phyloP scores from a whole-genome alignment of 1,140 invertebrate species.

The Euwallacea similis region DNA sequence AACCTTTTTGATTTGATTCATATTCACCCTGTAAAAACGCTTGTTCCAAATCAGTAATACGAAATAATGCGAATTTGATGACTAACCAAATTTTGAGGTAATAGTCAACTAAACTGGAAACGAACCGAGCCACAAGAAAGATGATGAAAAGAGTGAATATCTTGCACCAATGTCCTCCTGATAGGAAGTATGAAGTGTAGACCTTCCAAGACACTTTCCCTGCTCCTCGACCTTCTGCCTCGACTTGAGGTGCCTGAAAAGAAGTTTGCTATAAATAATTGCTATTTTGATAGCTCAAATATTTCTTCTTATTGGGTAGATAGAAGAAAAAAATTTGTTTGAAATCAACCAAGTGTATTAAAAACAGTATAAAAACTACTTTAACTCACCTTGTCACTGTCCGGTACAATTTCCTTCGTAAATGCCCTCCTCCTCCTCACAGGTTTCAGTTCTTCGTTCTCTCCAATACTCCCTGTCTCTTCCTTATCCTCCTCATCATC shows the following conservation, averaged over 20 bases:
- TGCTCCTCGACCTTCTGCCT: constrained; percentile 42
- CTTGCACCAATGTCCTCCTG: constrained; percentile 58
- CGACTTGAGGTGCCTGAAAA: constrained; percentile 24
- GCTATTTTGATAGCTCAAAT: too few species aligned
- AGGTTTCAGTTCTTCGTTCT: constrained; percentile 40
- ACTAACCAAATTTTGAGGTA: constrained; percentile 57
- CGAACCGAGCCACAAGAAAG: constrained; percentile 63
- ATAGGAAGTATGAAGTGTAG: constrained; percentile 65
- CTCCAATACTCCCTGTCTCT: constrained; percentile 24
- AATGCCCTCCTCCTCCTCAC: constrained; percentile 58
- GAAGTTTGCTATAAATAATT: too few species aligned
- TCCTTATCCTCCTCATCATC: constrained; percentile 47
- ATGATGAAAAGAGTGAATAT: constrained; percentile 57
- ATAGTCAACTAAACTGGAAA: constrained; percentile 67
- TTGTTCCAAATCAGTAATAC: too few species aligned
- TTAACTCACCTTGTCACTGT: constrained; percentile 16
- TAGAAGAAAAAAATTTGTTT: not conserved
- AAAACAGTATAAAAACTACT: not conserved
- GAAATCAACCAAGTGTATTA: not conserved
- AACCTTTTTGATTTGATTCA: constrained; percentile 36
- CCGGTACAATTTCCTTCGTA: constrained; percentile 52
- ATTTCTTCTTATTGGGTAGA: not conserved
- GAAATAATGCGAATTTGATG: not conserved
- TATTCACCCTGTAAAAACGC: constrained; percentile 40
- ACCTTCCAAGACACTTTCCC: constrained; percentile 62